Evolutionary conservation across 1,140 invertebrate species (phyloP), one percentile per base, ranked within the genome.

Genomic region (Anoplophora glabripennis): DNA sequence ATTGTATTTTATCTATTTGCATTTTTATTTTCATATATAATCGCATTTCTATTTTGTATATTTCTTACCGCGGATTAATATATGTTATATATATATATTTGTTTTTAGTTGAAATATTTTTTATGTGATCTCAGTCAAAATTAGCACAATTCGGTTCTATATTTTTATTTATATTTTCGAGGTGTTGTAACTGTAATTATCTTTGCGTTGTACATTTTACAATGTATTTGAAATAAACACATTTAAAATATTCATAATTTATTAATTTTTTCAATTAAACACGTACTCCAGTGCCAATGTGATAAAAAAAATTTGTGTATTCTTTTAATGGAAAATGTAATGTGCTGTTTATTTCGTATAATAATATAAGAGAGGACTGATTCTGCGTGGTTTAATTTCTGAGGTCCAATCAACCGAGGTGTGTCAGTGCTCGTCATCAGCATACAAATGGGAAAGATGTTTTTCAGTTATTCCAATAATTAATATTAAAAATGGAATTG

Each of bases 121-220:
- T 55, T 62, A 61, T 67, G 59, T 71, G 69, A 71, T 71, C 68
- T 71, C 69, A 68, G 55, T 65, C 61, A 65, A 71, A 67, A 71
- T 67, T 68, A 63, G 63, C 66, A 70, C 64, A 66, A 68, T 53
- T 61, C 59, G 21, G 60, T 65, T 63, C 53, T 40, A 55, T 59
- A 57, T 42, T 36, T n/a, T 61, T 66, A 51, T 57, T 61, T 57
- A 57, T 56, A 47, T 53, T 60, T 59, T 12, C 40, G 61, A 65
- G 55, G 41, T 55, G 47, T 55, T 55, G n/a, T 65, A 56, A 46
- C 52, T 52, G 63, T 53, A 59, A 59, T 57, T 58, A 58, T 51
- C 44, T 63, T 69, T 69, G 54, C 52, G 67, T 69, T 69, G 56
- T 61, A 65, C 61, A 67, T 67, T 69, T 63, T 67, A 67, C 63